Base-by-base conservation (phyloP, 2,113 vertebrate species). In the Reinhardtius hippoglossoides region DNA sequence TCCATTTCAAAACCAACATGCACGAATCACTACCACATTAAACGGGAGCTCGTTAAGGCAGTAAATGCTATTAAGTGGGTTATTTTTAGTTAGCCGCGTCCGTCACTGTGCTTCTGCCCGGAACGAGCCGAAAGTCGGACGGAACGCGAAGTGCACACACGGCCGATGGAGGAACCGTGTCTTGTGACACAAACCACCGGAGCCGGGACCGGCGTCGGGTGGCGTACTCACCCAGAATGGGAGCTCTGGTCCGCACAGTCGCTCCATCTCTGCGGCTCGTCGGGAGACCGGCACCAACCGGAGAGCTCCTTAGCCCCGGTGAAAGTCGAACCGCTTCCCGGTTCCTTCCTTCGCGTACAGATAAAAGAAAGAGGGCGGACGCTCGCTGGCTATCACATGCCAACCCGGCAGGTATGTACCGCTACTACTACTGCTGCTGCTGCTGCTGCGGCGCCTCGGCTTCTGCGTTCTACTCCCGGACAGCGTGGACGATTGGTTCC, bases 211-310 rank as follows among this genome's bases (percentile, higher is more conserved):
- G 1, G n/a, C 24, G 2, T 21, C 12, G 9, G 4, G 13, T 9
- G 20, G 12, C 37, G 70, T 3, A 92, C 93, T 94, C 83, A 95
- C 94, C 94, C 94, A 95, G 79, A 95, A 94, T 2, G 91, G 91
- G 24, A 85, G 88, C 7, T 90, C n/a, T 1, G 84, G 37, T 87
- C 94, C 94, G 78, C 94, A 95, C 48, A 95, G 79, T 69, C 57
- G 69, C 89, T 94, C 91, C 94, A 95, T 95, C 88, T 80, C 71
- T 9, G 56, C 58, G 18, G 20, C 26, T n/a, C 73, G 73, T 79
- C 73, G 59, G 76, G 83, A 76, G 50, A 58, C 77, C 84, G 48
- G 67, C 55, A 76, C 31, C 56, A 42, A 68, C 58, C 62, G 61
- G 67, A 31, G 67, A 74, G 68, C 74, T 64, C 69, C 76, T 66